A percentile compares a stretch with the other conserved stretches of the same genome.
Conservation (phyloP, 2,113 vertebrate genomes). For the Petroica traversi region DNA sequence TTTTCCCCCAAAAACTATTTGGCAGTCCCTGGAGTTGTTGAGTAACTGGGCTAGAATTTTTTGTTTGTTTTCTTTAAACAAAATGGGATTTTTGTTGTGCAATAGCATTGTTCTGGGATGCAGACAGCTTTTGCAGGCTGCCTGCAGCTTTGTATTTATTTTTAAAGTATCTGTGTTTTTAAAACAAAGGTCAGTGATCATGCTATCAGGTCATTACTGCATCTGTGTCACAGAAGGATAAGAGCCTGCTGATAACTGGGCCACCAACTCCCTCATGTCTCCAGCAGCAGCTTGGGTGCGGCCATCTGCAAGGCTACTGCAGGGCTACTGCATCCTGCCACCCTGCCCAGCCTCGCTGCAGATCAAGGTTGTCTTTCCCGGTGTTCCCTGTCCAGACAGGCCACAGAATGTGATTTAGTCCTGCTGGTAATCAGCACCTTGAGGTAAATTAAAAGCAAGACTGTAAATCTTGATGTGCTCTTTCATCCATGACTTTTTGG, state of each 20-base stretch:
- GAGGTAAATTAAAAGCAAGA: slow-evolving; percentile 46
- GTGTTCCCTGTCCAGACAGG: not conserved
- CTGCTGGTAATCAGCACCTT: slow-evolving; percentile 19
- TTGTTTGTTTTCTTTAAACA: slow-evolving; percentile 57
- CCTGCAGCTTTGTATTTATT: slow-evolving; percentile 46
- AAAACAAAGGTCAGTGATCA: slow-evolving; percentile 43
- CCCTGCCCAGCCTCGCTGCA: not conserved
- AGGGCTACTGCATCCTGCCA: not conserved
- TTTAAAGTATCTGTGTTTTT: slow-evolving; percentile 37
- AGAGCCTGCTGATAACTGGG: not conserved
- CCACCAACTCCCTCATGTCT: not conserved
- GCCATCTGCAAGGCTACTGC: slow-evolving; percentile 48
- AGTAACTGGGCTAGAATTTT: slow-evolving; percentile 56
- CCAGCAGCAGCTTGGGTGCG: not conserved
- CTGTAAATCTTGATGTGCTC: slow-evolving; percentile 9
- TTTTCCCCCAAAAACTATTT: not conserved
- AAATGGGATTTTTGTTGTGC: slow-evolving; percentile 47
- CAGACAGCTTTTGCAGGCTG: slow-evolving; percentile 54
- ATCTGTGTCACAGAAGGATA: not conserved
- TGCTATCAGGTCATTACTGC: slow-evolving; percentile 16
- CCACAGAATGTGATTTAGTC: not conserved
- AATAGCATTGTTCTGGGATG: slow-evolving; percentile 55
- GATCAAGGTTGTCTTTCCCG: not conserved
- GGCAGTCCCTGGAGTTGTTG: slow-evolving; percentile 22
- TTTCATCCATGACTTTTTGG: slow-evolving; percentile 32